phyloP scores from a whole-genome alignment of 1,140 invertebrate species.

The fruit fly (Drosophila melanogaster) region Release_6_plus_ISO1_MT NT_033779.5:11157501-11158000 shows the following conservation, averaged over 20 bases:
- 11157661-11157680: slow-evolving; percentile 41
- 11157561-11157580: slow-evolving; percentile 27
- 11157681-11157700: slow-evolving; percentile 43
- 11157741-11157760: slow-evolving; percentile 34
- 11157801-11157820: slow-evolving; percentile 21
- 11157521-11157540: slow-evolving; percentile 32
- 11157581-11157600: not conserved
- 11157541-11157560: slow-evolving; percentile 37
- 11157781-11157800: slow-evolving; percentile 8
- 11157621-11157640: not conserved
- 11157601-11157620: too few species aligned
- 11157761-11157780: not conserved
- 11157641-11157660: slow-evolving; percentile 17
- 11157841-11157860: slow-evolving; percentile 32
- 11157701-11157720: slow-evolving; percentile 54
- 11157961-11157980: slow-evolving; percentile 53
- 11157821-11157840: slow-evolving; percentile 43
- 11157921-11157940: slow-evolving; percentile 49
- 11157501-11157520: slow-evolving; percentile 41
- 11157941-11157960: slow-evolving; percentile 43
- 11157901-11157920: slow-evolving; percentile 79
- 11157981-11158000: slow-evolving; percentile 82
- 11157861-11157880: slow-evolving; percentile 25
- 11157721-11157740: slow-evolving; percentile 56
- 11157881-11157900: slow-evolving; percentile 63